Base-by-base conservation (phyloP, 2,888 invertebrate species). In the Strigamia crassipes region DNA sequence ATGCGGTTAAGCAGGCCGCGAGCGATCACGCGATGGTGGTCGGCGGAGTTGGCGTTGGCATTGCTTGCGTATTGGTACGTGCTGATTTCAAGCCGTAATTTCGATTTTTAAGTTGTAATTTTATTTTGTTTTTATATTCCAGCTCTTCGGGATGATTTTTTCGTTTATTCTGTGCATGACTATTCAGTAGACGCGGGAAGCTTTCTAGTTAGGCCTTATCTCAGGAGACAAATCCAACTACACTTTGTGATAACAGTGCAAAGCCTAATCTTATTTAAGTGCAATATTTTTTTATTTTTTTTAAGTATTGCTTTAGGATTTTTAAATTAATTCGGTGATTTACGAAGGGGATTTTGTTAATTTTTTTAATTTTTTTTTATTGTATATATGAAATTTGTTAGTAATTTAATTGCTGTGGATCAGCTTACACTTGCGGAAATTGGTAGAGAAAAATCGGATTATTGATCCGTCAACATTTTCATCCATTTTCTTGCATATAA, bases 31-130 rank as follows among this genome's bases (percentile, higher is more conserved):
- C 96, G 0, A 90, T 92, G 0, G 91, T 94, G 83, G 92, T 96
- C 83, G 96, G 95, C 27, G 92, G 92, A 15, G 92, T 93, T 27
- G 96, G 95, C 9, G 92, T 96, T 83, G 91, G 92, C 31, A 93
- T 96, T 42, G 94, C 96, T n/a, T 90, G 93, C 84, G 89, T 96
- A 46, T 94, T 96, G 94, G 96, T 95, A 89, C 90, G 87, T 85
- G 82, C 21, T 27, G 3, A 21, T 46, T 15, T 13, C 12, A 2
- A 1, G 12, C 5, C 4, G 15, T 21, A 18, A 61, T n/a, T 21
- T n/a, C 23, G 21, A 61, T 15, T 56, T 56, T n/a, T 8, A 23
- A 0, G 13, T 51, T 10, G 2, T 51, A 15, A 18, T 27, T 21
- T 1, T 18, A 27, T 31, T 77, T 15, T 13, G 8, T 77, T 15